These are phyloP conservation scores for Aphodius granarius DNA, from an alignment of 2,888 invertebrate genomes.

Conservation along the genomic window DNA sequence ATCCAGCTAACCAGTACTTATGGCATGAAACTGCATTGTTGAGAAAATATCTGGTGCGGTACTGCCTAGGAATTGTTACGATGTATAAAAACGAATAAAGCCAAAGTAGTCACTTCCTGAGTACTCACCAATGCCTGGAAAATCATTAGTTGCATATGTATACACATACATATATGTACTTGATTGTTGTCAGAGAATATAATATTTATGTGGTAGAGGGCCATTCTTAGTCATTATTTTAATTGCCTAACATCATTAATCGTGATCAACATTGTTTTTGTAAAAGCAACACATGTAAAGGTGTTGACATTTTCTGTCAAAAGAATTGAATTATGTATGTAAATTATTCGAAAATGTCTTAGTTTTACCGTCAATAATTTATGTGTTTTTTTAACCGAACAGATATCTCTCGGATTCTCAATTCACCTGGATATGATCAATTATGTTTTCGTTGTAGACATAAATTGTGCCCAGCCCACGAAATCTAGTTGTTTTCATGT, in stretches of 20 bases:
- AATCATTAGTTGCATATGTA: neutral
- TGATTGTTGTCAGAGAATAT: too few species aligned
- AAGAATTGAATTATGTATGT: neutral
- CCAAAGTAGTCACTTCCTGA: neutral
- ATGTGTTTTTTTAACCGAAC: neutral
- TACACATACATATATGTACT: too few species aligned
- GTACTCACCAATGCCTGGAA: neutral
- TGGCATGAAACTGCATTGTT: conserved; percentile 24
- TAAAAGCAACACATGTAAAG: too few species aligned
- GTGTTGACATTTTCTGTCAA: neutral
- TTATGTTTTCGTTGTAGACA: neutral
- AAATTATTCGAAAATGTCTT: neutral
- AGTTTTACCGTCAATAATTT: neutral
- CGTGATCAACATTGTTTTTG: neutral
- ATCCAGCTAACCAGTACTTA: conserved; percentile 6
- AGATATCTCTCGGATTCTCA: neutral
- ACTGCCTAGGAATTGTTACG: neutral
- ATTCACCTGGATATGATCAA: neutral
- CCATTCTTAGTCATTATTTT: too few species aligned
- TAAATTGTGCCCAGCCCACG: neutral
- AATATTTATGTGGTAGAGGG: too few species aligned
- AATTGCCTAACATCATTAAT: neutral
- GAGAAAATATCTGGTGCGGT: conserved; percentile 11
- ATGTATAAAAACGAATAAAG: neutral
- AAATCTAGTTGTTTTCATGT: neutral